phyloP scores from a whole-genome alignment of 2,888 invertebrate genomes.

The Aradus depressus region DNA sequence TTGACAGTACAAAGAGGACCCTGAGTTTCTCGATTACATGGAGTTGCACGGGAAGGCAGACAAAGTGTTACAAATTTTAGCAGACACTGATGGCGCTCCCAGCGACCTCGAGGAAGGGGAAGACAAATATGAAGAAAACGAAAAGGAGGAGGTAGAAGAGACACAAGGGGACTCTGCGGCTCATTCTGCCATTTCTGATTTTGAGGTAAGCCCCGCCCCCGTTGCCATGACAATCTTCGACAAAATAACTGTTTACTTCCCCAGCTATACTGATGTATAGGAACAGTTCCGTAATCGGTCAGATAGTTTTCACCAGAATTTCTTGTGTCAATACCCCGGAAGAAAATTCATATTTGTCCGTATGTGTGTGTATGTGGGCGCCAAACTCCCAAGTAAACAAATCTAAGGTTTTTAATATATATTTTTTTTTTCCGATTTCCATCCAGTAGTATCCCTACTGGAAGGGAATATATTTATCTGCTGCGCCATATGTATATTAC shows the following conservation, averaged over 20 bases:
- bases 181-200: conserved; percentile 61
- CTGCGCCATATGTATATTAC: no score
- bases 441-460: no score
- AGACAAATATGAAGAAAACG: conserved; percentile 36
- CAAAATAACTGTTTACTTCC: background rate
- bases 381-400: no score
- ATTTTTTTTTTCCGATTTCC: no score
- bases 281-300: no score
- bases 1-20: conserved; percentile 68
- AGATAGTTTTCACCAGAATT: no score
- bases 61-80: conserved; percentile 33
- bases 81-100: conserved; percentile 39
- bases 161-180: conserved; percentile 38
- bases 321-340: no score
- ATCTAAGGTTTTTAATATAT: no score
- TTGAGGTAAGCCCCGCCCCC: conserved; percentile 44
- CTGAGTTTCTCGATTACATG: conserved; percentile 79
- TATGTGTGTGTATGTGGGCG: no score
- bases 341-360: no score
- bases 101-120: conserved; percentile 30
- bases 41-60: conserved; percentile 58
- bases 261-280: no score
- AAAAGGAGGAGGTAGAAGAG: conserved; percentile 29
- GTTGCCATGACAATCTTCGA: background rate
- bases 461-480: no score